Evolutionary conservation across 2,797 vertebrate species (phyloP), one percentile per base, ranked within the genome.

Genomic region (Picus viridis): DNA sequence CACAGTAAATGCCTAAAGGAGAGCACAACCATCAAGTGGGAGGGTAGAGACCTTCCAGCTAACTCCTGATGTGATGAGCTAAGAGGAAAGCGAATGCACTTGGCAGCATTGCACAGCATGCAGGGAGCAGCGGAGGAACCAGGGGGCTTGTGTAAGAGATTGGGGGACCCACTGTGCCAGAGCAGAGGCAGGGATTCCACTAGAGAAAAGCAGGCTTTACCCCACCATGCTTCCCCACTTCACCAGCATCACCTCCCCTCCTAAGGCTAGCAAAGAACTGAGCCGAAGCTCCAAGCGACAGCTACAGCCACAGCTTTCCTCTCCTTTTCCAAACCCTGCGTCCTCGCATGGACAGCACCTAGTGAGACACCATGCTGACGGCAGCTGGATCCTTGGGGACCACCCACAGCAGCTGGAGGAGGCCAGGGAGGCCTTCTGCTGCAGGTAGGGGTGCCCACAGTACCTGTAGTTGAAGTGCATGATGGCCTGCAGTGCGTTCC

Each of bases 381-480:
- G 45, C 58, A 62, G 32, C 23, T 2, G 43, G 41, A 49, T 58
- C 30, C 16, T 4, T 1, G 30, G 51, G 49, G 26, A 34, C 2
- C 3, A 13, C 22, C 19, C 2, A 8, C 67, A 71, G 74, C 67
- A 16, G 32, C 36, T 1, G 2, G 32, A 19, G 49, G 64, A 3
- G 67, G 2, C 1, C 8, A 3, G 51, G 43, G 53, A 39, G 39
- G 34, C 53, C 17, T 61, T 27, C 13, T 8, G 2, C 36, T 19
- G 4, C n/a, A 45, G n/a, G 47, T 5, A 24, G 57, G 32, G 36
- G 23, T 12, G 5, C 23, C 22, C 10, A 22, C 5, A 5, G 73
- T 92, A 99, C 99, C 99, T 99, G 98, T 99, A 99, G 97, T 99
- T 99, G 97, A 99, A 99, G 97, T 99, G 99, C 99, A 99, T 99